These are phyloP conservation scores for Lithophane leautieri DNA, from an alignment of 2,888 invertebrate genomes.

Conservation along the genomic window DNA sequence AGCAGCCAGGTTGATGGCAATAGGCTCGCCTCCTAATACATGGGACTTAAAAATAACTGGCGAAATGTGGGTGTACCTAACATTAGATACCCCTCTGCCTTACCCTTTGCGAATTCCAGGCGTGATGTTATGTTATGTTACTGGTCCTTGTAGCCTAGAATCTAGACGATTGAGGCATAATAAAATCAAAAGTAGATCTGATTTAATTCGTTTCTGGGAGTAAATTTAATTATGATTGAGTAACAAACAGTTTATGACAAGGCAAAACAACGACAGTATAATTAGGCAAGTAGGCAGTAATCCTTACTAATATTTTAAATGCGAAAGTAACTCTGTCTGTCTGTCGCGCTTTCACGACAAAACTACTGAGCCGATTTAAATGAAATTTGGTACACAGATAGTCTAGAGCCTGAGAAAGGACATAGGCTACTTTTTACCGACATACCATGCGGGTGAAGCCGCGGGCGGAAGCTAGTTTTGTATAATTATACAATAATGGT, in stretches of 20 bases:
- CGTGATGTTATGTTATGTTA: background rate
- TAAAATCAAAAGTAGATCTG: constrained; percentile 15
- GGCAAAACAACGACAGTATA: constrained; percentile 2
- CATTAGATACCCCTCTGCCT: background rate
- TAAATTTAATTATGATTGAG: constrained; percentile 13
- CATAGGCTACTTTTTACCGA: too few relatives aligned
- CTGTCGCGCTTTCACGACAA: too few relatives aligned
- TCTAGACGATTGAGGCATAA: background rate
- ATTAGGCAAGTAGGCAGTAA: background rate
- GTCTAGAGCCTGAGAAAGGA: too few relatives aligned
- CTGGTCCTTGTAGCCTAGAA: background rate
- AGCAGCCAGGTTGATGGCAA: background rate
- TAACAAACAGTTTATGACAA: constrained; percentile 30
- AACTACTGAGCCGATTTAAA: too few relatives aligned
- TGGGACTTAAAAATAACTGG: background rate
- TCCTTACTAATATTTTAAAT: too few relatives aligned
- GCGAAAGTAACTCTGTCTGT: too few relatives aligned
- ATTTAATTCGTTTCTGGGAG: background rate
- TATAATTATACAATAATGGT: too few relatives aligned
- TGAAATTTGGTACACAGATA: too few relatives aligned
- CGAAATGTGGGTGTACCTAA: background rate
- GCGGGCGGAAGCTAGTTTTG: too few relatives aligned
- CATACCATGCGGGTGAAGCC: too few relatives aligned
- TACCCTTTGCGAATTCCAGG: background rate
- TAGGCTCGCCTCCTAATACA: background rate